phyloP scores from a whole-genome alignment of 2,113 vertebrate genomes.

The Anseranas semipalmata region DNA sequence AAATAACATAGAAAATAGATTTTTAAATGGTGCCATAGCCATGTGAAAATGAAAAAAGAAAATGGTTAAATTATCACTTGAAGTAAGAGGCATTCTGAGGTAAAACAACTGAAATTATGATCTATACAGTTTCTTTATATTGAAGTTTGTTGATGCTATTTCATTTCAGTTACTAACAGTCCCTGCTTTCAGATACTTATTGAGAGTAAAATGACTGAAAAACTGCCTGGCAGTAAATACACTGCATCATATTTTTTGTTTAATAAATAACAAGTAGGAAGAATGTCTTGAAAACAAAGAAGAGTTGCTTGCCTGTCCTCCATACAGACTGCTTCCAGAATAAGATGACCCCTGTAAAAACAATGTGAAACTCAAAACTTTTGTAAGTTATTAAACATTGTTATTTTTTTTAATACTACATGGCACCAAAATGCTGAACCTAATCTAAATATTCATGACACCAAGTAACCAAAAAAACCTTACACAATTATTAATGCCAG shows the following conservation, averaged over 20 bases:
- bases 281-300: background rate
- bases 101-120: background rate
- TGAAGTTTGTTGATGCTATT: background rate
- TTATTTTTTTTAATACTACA: background rate
- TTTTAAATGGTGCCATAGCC: background rate
- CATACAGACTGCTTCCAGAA: slow-evolving; percentile 36
- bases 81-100: background rate
- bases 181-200: background rate
- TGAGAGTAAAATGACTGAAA: background rate
- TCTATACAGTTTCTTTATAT: background rate
- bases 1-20: background rate
- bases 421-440: background rate
- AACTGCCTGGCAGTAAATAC: background rate
- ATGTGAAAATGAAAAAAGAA: background rate
- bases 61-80: background rate
- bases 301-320: slow-evolving; percentile 53
- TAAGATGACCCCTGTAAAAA: slow-evolving; percentile 17
- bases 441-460: background rate
- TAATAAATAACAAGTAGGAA: background rate
- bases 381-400: background rate
- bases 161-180: background rate
- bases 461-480: background rate
- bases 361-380: background rate
- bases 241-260: background rate
- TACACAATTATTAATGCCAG: background rate